These are phyloP conservation scores for Eolophus roseicapilla DNA, from an alignment of 2,113 vertebrate species.

Conservation along the genomic window DNA sequence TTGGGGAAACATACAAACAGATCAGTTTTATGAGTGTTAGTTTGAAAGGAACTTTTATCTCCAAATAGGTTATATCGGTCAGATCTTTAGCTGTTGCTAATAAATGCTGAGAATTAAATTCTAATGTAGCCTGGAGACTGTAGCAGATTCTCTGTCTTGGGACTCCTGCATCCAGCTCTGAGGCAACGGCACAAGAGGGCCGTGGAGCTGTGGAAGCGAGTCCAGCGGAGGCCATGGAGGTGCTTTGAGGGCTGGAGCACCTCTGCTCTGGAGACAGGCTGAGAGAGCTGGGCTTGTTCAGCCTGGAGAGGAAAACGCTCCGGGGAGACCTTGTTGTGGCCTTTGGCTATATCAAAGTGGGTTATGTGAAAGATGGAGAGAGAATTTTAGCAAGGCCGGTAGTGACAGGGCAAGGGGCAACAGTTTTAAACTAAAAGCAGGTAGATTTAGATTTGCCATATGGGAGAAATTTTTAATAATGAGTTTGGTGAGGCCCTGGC, in stretches of 20 bases:
- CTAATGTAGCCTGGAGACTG: background rate
- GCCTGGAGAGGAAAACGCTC: background rate
- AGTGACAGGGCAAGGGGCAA: background rate
- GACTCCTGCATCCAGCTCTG: background rate
- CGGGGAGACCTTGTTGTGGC: background rate
- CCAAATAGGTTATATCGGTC: background rate
- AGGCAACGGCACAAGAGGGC: background rate
- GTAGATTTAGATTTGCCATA: background rate
- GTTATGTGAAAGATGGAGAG: background rate
- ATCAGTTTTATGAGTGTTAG: background rate
- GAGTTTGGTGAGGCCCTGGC: background rate
- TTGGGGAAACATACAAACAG: background rate
- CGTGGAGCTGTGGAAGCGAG: background rate
- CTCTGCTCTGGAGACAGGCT: background rate
- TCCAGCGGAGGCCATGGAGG: background rate
- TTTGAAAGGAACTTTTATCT: background rate
- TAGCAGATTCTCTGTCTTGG: background rate
- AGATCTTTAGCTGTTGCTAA: background rate
- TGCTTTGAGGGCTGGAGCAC: background rate
- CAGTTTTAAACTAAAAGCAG: background rate
- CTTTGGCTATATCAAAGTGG: background rate
- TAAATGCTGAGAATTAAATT: background rate
- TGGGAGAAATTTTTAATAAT: background rate
- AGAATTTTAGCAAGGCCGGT: background rate
- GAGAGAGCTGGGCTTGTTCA: background rate